phyloP scores from a whole-genome alignment of 2,797 vertebrate species.

The Helostoma temminkii region DNA sequence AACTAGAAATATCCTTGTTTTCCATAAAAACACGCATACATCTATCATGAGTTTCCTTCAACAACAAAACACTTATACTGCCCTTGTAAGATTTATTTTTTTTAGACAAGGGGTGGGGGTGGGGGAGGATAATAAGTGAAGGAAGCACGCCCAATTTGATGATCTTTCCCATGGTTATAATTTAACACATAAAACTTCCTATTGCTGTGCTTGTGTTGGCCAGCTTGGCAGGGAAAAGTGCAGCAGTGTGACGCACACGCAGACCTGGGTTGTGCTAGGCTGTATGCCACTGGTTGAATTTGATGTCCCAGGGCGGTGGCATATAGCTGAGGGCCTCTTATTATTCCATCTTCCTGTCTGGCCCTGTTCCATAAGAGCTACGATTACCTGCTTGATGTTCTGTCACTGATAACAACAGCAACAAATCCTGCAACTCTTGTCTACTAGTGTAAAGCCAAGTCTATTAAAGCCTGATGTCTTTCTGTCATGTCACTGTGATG shows the following conservation, averaged over 20 bases:
- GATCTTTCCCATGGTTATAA: conserved; percentile 30
- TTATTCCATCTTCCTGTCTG: conserved; percentile 71
- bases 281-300: conserved; percentile 17
- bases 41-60: conserved; percentile 9
- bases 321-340: conserved; percentile 48
- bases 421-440: conserved; percentile 31
- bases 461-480: conserved; percentile 53
- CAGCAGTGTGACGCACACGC: conserved; percentile 48
- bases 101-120: not conserved
- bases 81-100: conserved; percentile 34
- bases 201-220: conserved; percentile 67
- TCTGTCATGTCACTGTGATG: conserved; percentile 38
- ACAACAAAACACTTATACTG: conserved; percentile 33
- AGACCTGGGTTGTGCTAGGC: conserved; percentile 7
- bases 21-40: too few relatives aligned
- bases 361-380: conserved; percentile 30
- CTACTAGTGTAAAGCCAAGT: conserved; percentile 43
- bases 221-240: conserved; percentile 17
- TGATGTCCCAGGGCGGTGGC: conserved; percentile 23
- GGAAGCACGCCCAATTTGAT: conserved; percentile 35
- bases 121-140: conserved; percentile 10
- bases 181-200: conserved; percentile 45
- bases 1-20: too few relatives aligned
- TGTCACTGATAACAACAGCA: conserved; percentile 41
- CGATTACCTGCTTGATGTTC: conserved; percentile 53